These are phyloP conservation scores for Chaetodon auriga DNA, from an alignment of 2,113 vertebrate genomes.

Conservation along the genomic window DNA sequence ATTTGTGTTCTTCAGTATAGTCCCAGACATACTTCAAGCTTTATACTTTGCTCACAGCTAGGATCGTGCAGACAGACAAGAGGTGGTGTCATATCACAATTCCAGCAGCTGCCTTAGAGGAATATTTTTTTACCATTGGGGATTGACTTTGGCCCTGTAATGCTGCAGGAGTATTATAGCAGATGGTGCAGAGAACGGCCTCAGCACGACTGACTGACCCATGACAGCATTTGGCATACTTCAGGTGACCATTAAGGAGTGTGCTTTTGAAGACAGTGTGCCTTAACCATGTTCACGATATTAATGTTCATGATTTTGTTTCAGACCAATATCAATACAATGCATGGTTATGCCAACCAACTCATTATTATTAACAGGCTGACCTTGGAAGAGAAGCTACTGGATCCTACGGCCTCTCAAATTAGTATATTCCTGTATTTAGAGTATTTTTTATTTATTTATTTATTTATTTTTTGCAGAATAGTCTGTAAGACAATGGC, in stretches of 20 bases:
- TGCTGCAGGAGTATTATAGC: constrained; percentile 30
- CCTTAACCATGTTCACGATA: neutral
- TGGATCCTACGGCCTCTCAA: neutral
- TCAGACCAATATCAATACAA: neutral
- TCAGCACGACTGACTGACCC: constrained; percentile 38
- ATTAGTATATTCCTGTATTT: neutral
- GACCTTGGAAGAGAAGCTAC: neutral
- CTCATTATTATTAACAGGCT: neutral
- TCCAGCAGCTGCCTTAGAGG: constrained; percentile 35
- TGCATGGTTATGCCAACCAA: neutral
- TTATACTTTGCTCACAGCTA: constrained; percentile 20
- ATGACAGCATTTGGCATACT: constrained; percentile 27
- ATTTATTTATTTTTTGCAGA: too few relatives aligned
- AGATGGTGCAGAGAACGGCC: constrained; percentile 51
- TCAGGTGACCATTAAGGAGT: constrained; percentile 4
- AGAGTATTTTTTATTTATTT: neutral
- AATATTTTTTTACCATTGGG: constrained; percentile 18
- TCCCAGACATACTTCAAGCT: constrained; percentile 2
- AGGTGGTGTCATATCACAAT: constrained; percentile 25
- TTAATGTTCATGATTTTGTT: neutral
- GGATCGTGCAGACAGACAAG: constrained; percentile 9
- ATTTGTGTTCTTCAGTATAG: neutral
- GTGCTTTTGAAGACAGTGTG: neutral
- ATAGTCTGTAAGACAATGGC: neutral
- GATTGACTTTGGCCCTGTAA: constrained; percentile 21